Evolutionary conservation across 1,140 invertebrate genomes (phyloP).

Genomic region (Lepidotrigona ventralis): DNA sequence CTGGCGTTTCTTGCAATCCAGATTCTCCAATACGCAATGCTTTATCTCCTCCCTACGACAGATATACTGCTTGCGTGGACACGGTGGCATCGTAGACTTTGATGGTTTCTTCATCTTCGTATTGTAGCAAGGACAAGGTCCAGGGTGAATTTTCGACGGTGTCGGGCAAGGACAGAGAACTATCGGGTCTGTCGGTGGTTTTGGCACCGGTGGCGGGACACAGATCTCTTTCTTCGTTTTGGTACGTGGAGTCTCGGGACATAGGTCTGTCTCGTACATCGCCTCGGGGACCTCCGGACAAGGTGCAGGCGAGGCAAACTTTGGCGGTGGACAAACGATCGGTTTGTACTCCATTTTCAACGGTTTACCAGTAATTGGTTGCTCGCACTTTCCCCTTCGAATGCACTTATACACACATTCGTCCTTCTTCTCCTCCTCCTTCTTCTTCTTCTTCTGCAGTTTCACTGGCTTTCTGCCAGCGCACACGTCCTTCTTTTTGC

Average conservation of each 20-base stretch:
- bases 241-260: not conserved
- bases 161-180: slow-evolving; percentile 66
- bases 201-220: slow-evolving; percentile 59
- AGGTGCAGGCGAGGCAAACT: slow-evolving; percentile 41
- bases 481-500: not conserved
- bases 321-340: slow-evolving; percentile 45
- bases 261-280: not conserved
- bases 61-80: slow-evolving; percentile 33
- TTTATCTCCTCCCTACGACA: no score
- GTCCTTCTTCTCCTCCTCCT: not conserved
- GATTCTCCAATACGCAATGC: slow-evolving; percentile 28
- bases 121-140: slow-evolving; percentile 65
- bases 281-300: slow-evolving; percentile 32
- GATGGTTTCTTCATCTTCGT: not conserved
- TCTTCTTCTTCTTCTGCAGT: slow-evolving; percentile 1
- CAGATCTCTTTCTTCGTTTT: slow-evolving; percentile 23
- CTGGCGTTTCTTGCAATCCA: slow-evolving; percentile 7
- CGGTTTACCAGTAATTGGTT: not conserved
- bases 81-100: slow-evolving; percentile 23
- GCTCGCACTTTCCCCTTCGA: slow-evolving; percentile 25
- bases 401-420: slow-evolving; percentile 30
- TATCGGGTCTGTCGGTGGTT: slow-evolving; percentile 61
- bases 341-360: slow-evolving; percentile 57
- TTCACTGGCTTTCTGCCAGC: not conserved
- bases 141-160: slow-evolving; percentile 68